Evolutionary conservation across 2,888 invertebrate species (phyloP), one percentile per base, ranked within the genome.

Genomic region (Monochamus alternatus): DNA sequence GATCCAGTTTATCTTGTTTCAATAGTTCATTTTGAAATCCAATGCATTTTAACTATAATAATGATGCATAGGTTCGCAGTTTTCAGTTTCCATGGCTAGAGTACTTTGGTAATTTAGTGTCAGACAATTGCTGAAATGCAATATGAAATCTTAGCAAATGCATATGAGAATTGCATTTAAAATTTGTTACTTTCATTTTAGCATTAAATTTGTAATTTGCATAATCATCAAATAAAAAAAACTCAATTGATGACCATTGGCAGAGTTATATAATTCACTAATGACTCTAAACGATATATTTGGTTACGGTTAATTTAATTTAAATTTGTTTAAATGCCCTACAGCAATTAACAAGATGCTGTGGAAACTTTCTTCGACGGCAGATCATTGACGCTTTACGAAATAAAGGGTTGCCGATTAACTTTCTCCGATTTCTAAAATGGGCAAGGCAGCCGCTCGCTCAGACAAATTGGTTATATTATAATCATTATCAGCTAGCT

Each of bases 341-440:
- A 55, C 68, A 47, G 64, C 64, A 65, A 58, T 69, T 51, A 55
- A 12, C 64, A 32, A 74, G 65, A 65, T 52, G 67, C 60, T 31
- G 43, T 44, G n/a, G 66, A 65, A 52, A 70, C 74, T 75, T 70
- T 75, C 74, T 60, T 70, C 51, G 14, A 0, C 69, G 44, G 71
- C 52, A 71, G 71, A 71, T 71, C 71, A 47, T 71, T 75, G 70
- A 75, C 74, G 70, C 52, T 75, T 60, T 43, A 43, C 66, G 65
- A 70, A 75, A 75, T 75, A 65, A 75, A 62, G 74, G 74, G 64
- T 66, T 64, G 59, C 51, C 51, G 69, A 65, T 59, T 31, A 58
- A 80, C 80, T 80, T 80, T 80, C 80, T 79, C 80, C 63, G 76
- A 76, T 80, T 79, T 80, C 80, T 80, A 80, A 78, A 76, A 58